Conservation (phyloP, 2,797 vertebrate genomes). For the Champsocephalus esox region DNA sequence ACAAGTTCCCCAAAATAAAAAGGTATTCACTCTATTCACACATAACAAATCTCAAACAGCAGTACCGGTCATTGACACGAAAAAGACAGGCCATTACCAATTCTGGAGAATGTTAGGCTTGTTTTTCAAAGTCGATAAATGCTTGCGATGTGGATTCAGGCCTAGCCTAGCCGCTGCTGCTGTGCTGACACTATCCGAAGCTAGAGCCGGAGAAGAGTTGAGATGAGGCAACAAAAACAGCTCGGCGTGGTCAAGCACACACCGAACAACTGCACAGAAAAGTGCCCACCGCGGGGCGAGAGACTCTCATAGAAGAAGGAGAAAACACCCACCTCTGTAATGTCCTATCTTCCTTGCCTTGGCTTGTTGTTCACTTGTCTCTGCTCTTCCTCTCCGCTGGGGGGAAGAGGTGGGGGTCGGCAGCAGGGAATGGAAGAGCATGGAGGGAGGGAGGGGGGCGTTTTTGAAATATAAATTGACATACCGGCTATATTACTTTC, state of each 20-base stretch:
- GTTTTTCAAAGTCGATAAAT: constrained; percentile 72
- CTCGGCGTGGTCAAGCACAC: constrained; percentile 7
- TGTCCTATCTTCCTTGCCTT: constrained; percentile 57
- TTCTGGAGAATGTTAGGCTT: constrained; percentile 46
- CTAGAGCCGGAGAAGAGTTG: constrained; percentile 40
- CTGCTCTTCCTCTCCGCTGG: constrained; percentile 77
- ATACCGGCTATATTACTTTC: not conserved
- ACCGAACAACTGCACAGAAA: not conserved
- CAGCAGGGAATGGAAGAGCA: not conserved
- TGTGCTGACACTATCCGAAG: constrained; percentile 50
- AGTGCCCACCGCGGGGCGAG: not conserved
- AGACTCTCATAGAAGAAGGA: constrained; percentile 10
- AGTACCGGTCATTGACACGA: not conserved
- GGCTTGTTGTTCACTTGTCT: constrained; percentile 82
- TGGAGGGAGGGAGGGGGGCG: not conserved
- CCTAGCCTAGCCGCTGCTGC: constrained; percentile 61
- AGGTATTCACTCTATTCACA: no score
- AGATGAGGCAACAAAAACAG: constrained; percentile 26
- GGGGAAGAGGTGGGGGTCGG: constrained; percentile 37
- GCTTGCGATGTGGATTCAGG: constrained; percentile 58
- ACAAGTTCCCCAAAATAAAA: constrained; percentile 41
- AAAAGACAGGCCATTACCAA: constrained; percentile 42
- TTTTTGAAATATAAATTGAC: not conserved
- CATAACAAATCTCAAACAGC: not conserved
- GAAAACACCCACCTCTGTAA: constrained; percentile 80